Percentiles rank a stretch among this genome's conserved stretches.
Conservation (phyloP, 2,113 vertebrate genomes). For the Chinchilla lanigera region DNA sequence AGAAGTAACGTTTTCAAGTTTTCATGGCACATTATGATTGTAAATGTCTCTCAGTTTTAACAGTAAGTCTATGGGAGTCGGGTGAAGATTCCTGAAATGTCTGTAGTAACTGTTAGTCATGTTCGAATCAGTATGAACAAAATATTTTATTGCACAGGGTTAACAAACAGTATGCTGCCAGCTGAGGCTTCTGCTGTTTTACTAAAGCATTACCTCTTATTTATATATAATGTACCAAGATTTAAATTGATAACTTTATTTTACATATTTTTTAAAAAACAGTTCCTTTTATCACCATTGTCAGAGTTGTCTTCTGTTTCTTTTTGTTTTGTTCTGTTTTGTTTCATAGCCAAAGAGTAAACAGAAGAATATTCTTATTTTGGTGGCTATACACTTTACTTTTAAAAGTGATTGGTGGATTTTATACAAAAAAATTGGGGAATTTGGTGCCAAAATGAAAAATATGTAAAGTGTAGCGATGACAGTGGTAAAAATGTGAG, state of each 20-base stretch:
- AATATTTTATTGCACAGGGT: constrained; percentile 90
- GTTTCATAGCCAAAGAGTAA: constrained; percentile 96
- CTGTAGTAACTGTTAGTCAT: constrained; percentile 84
- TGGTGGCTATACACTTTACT: constrained; percentile 84
- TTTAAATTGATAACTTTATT: constrained; percentile 87
- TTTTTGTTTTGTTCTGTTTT: constrained; percentile 85
- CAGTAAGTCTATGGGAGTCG: constrained; percentile 79
- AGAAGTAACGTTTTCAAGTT: constrained; percentile 79
- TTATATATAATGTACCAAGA: constrained; percentile 87
- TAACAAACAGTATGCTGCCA: constrained; percentile 86
- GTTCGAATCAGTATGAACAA: constrained; percentile 84
- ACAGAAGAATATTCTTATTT: constrained; percentile 87
- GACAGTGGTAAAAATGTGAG: constrained; percentile 74
- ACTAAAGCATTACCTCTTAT: constrained; percentile 92
- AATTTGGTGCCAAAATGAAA: constrained; percentile 84
- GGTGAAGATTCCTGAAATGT: constrained; percentile 78
- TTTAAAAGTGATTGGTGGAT: constrained; percentile 74
- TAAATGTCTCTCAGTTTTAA: constrained; percentile 85
- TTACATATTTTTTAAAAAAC: constrained; percentile 84
- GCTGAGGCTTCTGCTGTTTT: constrained; percentile 88
- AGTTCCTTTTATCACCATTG: constrained; percentile 87
- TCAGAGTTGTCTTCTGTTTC: constrained; percentile 86
- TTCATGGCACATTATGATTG: constrained; percentile 86
- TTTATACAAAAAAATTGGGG: constrained; percentile 78
- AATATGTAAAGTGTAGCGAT: constrained; percentile 79